A percentile compares a stretch with the other conserved stretches of the same genome.
phyloP scores from a whole-genome alignment of 2,797 vertebrate genomes.

The Fundulus diaphanus region DNA sequence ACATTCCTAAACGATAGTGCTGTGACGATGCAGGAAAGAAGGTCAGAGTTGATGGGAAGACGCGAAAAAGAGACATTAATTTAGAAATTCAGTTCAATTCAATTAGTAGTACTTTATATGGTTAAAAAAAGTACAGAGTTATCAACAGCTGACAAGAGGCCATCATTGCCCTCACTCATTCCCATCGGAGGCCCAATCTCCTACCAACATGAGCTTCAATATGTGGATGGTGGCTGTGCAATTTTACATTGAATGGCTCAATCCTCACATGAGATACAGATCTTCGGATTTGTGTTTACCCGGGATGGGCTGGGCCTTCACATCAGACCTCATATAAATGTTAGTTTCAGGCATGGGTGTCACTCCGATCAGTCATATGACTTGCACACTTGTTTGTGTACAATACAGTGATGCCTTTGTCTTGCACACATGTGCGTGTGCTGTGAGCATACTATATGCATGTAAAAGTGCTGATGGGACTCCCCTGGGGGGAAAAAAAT shows the following conservation, averaged over 20 bases:
- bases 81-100: too few relatives aligned
- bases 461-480: slow-evolving; percentile 79
- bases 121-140: neutral
- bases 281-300: slow-evolving; percentile 25
- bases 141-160: neutral
- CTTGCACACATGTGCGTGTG: slow-evolving; percentile 36
- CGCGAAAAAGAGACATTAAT: neutral
- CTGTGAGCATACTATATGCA: slow-evolving; percentile 46
- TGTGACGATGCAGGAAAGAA: neutral
- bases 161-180: too few relatives aligned
- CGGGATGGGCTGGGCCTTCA: neutral
- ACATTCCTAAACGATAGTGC: too few relatives aligned
- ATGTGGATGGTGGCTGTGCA: too few relatives aligned
- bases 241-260: too few relatives aligned
- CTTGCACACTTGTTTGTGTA: slow-evolving; percentile 61
- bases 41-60: neutral
- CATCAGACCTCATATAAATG: slow-evolving; percentile 26
- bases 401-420: slow-evolving; percentile 41
- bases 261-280: neutral
- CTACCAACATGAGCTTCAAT: too few relatives aligned
- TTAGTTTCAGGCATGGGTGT: slow-evolving; percentile 56
- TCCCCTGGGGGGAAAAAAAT: slow-evolving; percentile 56
- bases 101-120: neutral
- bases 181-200: too few relatives aligned
- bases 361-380: slow-evolving; percentile 42